Evolutionary conservation across 2,888 invertebrate genomes (phyloP).

Genomic region (Pocota personata): DNA sequence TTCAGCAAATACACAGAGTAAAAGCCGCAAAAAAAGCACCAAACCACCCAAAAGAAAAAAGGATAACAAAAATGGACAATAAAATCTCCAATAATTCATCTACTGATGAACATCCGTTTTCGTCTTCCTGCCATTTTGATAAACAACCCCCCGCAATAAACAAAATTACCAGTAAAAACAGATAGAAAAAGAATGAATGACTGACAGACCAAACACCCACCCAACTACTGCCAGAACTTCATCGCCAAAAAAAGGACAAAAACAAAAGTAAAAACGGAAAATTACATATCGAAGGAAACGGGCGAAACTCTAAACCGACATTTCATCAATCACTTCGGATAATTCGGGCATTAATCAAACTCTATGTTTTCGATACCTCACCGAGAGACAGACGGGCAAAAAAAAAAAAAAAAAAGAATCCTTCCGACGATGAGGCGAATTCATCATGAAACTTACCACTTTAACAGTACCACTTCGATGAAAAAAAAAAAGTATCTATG

Average conservation of each 20-base stretch:
- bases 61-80: slow-evolving; percentile 47
- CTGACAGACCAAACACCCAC: slow-evolving; percentile 31
- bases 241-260: slow-evolving; percentile 10
- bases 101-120: slow-evolving; percentile 69
- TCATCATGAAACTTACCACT: slow-evolving; percentile 69
- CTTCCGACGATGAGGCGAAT: slow-evolving; percentile 38
- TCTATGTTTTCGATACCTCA: slow-evolving; percentile 72
- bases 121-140: slow-evolving; percentile 62
- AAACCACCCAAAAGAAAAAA: slow-evolving; percentile 10
- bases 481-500: not conserved
- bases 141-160: slow-evolving; percentile 47
- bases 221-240: not conserved
- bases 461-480: slow-evolving; percentile 20
- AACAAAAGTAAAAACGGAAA: slow-evolving; percentile 36
- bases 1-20: not conserved
- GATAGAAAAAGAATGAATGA: slow-evolving; percentile 26
- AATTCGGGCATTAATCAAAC: slow-evolving; percentile 77
- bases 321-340: slow-evolving; percentile 76
- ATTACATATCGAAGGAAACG: slow-evolving; percentile 59
- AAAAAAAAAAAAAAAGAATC: slow-evolving; percentile 38
- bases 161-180: not conserved
- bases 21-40: not conserved
- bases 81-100: slow-evolving; percentile 73
- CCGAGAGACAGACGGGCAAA: slow-evolving; percentile 36
- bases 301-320: slow-evolving; percentile 75